phyloP scores from a whole-genome alignment of 2,888 invertebrate species.

The Rhagophthalmus giganteus region DNA sequence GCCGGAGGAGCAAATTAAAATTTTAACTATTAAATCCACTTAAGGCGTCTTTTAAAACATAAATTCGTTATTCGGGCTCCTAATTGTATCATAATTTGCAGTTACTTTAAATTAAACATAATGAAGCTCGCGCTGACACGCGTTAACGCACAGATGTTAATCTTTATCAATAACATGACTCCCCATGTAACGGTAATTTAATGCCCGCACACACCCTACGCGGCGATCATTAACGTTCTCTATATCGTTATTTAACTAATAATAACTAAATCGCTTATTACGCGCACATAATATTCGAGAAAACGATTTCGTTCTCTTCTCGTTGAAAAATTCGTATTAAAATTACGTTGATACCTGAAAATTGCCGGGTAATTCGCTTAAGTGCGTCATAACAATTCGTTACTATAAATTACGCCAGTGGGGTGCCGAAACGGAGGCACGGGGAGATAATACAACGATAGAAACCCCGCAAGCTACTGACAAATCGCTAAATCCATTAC shows the following conservation, averaged over 20 bases:
- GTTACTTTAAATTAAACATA: slow-evolving; percentile 13
- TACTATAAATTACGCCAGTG: slow-evolving; percentile 18
- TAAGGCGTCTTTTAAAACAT: too few species aligned
- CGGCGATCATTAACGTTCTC: slow-evolving; percentile 8
- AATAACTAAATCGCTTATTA: too few species aligned
- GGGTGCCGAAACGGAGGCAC: slow-evolving; percentile 18
- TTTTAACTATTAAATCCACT: too few species aligned
- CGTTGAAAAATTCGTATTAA: too few species aligned
- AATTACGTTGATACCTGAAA: slow-evolving; percentile 8
- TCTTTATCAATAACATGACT: slow-evolving; percentile 16
- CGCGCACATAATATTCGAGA: too few species aligned
- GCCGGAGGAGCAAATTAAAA: too few species aligned
- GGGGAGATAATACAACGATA: slow-evolving; percentile 16
- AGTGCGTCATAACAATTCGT: slow-evolving; percentile 16
- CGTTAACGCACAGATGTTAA: slow-evolving; percentile 15
- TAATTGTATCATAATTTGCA: too few species aligned
- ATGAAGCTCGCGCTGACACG: slow-evolving; percentile 4
- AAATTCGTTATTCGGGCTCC: too few species aligned
- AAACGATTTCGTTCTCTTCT: too few species aligned
- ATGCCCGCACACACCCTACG: slow-evolving; percentile 1
- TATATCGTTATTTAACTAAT: too few species aligned
- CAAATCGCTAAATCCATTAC: slow-evolving; percentile 40
- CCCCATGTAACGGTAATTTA: slow-evolving; percentile 16
- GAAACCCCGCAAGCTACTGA: slow-evolving; percentile 31
- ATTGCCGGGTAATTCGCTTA: slow-evolving; percentile 17